Conservation (phyloP, 2,113 vertebrate species). For the Ceyx cyanopectus region DNA sequence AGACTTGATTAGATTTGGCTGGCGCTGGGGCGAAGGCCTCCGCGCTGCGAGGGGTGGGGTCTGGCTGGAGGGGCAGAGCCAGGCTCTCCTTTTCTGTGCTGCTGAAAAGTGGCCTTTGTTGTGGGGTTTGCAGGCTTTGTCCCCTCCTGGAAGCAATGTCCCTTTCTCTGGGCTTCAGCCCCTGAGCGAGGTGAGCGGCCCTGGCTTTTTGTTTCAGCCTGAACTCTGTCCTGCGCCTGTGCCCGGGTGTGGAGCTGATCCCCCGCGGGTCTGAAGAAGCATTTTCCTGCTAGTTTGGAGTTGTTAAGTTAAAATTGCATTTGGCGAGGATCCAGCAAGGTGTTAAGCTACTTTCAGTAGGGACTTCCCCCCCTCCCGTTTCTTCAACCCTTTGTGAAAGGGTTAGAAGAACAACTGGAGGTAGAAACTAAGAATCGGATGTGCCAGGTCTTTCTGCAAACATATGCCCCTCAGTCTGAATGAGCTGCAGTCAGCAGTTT, state of each 20-base stretch:
- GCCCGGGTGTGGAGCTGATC: neutral
- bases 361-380: neutral
- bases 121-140: conserved; percentile 40
- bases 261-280: neutral
- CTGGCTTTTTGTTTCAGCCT: neutral
- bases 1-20: conserved; percentile 47
- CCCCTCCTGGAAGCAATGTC: neutral
- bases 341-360: neutral
- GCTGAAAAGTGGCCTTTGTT: conserved; percentile 64
- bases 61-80: conserved; percentile 38
- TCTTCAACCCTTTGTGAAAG: neutral
- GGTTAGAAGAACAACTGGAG: neutral
- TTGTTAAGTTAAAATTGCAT: conserved; percentile 2
- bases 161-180: neutral
- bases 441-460: neutral
- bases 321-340: conserved; percentile 25
- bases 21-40: conserved; percentile 7
- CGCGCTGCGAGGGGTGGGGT: conserved; percentile 44
- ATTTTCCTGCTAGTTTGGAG: neutral
- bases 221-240: neutral
- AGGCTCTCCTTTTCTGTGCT: conserved; percentile 40
- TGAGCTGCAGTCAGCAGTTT: neutral
- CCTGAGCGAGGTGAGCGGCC: neutral
- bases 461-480: neutral
- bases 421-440: neutral